Base-by-base conservation (phyloP, 2,113 vertebrate species). In the Brienomyrus longianalis region DNA sequence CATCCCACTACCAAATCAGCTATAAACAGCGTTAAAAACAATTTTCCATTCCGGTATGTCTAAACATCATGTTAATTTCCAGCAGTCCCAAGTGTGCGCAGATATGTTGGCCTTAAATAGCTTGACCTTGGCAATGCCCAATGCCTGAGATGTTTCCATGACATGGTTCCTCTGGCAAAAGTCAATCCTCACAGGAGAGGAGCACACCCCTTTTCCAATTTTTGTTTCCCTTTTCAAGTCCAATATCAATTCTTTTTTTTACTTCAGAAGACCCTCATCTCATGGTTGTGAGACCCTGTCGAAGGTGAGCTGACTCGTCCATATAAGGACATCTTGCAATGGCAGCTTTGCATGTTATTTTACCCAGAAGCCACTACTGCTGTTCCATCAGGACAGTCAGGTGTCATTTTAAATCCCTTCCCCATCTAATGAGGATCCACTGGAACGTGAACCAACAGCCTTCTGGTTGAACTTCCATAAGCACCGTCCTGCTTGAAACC, bases 61-160 rank as follows among this genome's bases (percentile, higher is more conserved):
- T 80, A 91, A 59, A 93, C 77, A 83, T 62, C 35, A 85, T 19
- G 27, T 93, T 90, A 91, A 90, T 77, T 45, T 90, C 15, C 35
- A 86, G 92, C 51, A 92, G 92, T 89, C 93, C 95, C 94, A 91
- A 91, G 93, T 92, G 94, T 90, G 86, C 90, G 77, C 77, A 92
- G 83, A 89, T 88, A 54, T 91, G 91, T 88, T 54, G 92, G 45
- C 93, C 93, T 92, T 91, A 95, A 95, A 94, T 95, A 94, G 94
- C 47, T 3, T 94, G 94, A 95, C 94, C 94, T 94, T 89, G 89
- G 91, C 92, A 90, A 59, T 92, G 93, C 91, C 91, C 90, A 89
- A 21, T 92, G 91, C 92, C 92, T 93, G 91, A 52, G 87, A 91
- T 92, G 90, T 95, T 95, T 95, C 95, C 94, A 93, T 93, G 90